Conservation (phyloP, 1,140 invertebrate genomes). For the Acromyrmex charruanus region DNA sequence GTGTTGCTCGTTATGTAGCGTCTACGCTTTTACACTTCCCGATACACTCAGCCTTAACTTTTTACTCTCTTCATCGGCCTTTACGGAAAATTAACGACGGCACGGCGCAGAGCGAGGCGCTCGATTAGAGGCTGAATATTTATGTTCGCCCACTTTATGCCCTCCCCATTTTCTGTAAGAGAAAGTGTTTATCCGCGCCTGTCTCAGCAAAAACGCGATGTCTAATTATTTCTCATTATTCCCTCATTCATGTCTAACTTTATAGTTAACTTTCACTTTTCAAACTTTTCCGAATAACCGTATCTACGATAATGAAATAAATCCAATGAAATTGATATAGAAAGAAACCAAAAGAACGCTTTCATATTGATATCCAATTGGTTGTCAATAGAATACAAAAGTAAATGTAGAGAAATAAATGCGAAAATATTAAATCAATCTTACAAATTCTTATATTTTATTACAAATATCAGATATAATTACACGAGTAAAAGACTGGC, state of each 20-base stretch:
- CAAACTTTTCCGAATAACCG: slow-evolving; percentile 6
- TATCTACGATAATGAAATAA: not conserved
- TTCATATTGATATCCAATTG: not conserved
- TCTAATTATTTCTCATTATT: slow-evolving; percentile 59
- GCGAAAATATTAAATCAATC: not conserved
- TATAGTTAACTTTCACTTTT: slow-evolving; percentile 3
- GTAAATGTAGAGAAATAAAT: not conserved
- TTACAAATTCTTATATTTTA: not conserved
- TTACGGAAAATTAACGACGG: slow-evolving; percentile 64
- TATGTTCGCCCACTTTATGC: slow-evolving; percentile 42
- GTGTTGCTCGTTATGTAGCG: slow-evolving; percentile 55
- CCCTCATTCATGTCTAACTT: slow-evolving; percentile 13
- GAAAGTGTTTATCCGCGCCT: slow-evolving; percentile 49
- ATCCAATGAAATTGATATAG: not conserved
- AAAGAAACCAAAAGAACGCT: not conserved
- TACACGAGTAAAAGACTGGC: not conserved
- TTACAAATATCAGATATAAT: not conserved
- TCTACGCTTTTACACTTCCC: slow-evolving; percentile 60
- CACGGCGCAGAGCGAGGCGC: slow-evolving; percentile 41
- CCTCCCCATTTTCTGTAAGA: slow-evolving; percentile 41
- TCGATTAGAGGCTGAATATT: slow-evolving; percentile 68
- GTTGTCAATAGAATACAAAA: not conserved
- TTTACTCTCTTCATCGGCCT: slow-evolving; percentile 61
- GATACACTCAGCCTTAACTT: slow-evolving; percentile 61
- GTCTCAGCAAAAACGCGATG: slow-evolving; percentile 19